These are phyloP conservation scores for Pammene fasciana DNA, from an alignment of 2,888 invertebrate genomes.

Conservation along the genomic window DNA sequence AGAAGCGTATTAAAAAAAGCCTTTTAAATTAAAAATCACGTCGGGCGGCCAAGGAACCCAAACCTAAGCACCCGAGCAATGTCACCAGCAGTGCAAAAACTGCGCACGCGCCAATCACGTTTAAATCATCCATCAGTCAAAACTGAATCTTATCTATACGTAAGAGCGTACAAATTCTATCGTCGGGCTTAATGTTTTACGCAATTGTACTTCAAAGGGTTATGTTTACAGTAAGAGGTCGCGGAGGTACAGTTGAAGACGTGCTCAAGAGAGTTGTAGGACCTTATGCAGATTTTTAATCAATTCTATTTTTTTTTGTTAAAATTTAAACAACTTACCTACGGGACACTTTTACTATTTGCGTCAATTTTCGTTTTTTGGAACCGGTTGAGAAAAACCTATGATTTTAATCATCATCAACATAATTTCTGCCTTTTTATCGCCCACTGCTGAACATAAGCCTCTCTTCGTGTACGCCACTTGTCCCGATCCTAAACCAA, in stretches of 20 bases:
- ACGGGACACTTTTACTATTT: no score
- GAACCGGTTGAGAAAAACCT: no score
- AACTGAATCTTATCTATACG: background rate
- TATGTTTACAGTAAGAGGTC: constrained; percentile 24
- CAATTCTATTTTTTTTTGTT: no score
- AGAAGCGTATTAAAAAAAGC: no score
- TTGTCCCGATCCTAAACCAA: no score
- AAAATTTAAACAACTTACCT: no score
- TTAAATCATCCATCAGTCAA: background rate
- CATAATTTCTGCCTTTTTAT: no score
- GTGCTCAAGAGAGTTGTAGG: background rate
- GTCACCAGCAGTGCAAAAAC: constrained; percentile 23
- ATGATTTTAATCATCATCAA: no score
- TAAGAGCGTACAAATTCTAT: background rate
- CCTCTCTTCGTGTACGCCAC: no score
- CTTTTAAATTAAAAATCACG: constrained; percentile 2
- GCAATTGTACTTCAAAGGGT: constrained; percentile 1
- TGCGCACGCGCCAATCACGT: constrained; percentile 13
- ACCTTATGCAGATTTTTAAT: background rate
- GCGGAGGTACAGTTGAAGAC: background rate
- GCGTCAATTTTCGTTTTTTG: no score
- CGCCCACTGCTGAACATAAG: no score
- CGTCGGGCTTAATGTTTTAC: background rate
- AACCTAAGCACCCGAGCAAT: constrained; percentile 19
- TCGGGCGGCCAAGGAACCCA: constrained; percentile 26